Evolutionary conservation across 2,888 invertebrate genomes (phyloP).

Genomic region (Acanthosoma haemorrhoidale): DNA sequence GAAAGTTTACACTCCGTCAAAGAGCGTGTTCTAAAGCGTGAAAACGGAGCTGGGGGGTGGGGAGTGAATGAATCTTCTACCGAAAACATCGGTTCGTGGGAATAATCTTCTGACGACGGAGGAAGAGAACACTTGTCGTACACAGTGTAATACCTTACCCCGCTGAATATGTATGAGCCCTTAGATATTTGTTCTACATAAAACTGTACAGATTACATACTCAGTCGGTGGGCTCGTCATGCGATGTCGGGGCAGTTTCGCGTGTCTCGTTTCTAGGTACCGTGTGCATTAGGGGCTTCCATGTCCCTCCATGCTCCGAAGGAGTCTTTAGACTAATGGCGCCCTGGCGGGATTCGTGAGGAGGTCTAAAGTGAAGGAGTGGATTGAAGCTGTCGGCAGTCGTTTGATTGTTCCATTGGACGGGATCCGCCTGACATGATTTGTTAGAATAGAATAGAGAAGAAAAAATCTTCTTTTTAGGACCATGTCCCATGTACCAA

Average conservation of each 20-base stretch:
- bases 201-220: conserved; percentile 21
- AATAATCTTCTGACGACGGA: background rate
- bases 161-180: conserved; percentile 3
- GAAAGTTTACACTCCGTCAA: background rate
- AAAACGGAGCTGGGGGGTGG: background rate
- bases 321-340: conserved; percentile 12
- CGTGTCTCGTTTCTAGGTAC: background rate
- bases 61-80: too few relatives aligned
- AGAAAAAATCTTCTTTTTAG: too few relatives aligned
- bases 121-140: conserved; percentile 2
- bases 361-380: too few relatives aligned
- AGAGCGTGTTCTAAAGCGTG: background rate
- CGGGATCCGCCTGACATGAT: too few relatives aligned
- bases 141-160: conserved; percentile 6
- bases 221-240: background rate
- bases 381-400: background rate
- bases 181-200: conserved; percentile 22
- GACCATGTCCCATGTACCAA: too few relatives aligned
- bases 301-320: background rate
- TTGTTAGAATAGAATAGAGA: too few relatives aligned
- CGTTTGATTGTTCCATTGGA: background rate
- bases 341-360: too few relatives aligned
- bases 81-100: background rate
- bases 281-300: background rate
- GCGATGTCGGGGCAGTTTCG: background rate